Base-by-base conservation (phyloP, 1,140 invertebrate species). In the Anthonomus grandis region DNA sequence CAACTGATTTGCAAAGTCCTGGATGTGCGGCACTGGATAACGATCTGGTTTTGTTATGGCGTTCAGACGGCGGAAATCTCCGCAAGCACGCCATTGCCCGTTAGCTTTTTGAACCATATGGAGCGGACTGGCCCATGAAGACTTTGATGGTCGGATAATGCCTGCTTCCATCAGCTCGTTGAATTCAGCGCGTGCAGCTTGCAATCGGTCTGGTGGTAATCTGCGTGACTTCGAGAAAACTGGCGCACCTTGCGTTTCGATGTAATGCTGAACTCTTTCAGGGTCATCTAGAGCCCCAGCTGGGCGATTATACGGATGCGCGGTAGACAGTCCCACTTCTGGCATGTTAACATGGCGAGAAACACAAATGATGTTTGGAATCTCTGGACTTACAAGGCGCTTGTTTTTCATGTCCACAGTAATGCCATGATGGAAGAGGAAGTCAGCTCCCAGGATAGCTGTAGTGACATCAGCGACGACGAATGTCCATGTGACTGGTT, bases 21-120 rank as follows among this genome's bases (percentile, higher is more conserved):
- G 48, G 0, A 70, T 54, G 24, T 70, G 57, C 0, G 52, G 52
- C 0, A 71, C 42, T 0, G 55, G 71, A 74, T 1, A 71, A 57
- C 3, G 74, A 56, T 58, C 66, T 3, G 69, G 62, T 68, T 64
- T 37, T 0, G 69, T 74, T 0, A 44, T 21, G 0, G 63, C 52
- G 59, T 82, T 83, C 0, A 81, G 60, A 1, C 34, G 18, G 3
- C 76, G 54, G 21, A 21, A 81, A 62, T 45, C 12, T 42, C 38
- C 4, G 72, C 57, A 50, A 78, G 81, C 49, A 77, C 75, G 50
- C 62, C 64, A 73, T 5, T 61, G 57, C 0, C 70, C 73, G 31
- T 60, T 55, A 37, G 65, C 61, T 59, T 79, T 77, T 8, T 59
- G 62, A 1, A 71, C 71, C 49, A 78, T 61, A 38, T 75, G 70